Evolutionary conservation across 92 coral and sea anemone genomes (phyloP).

Genomic region (Porites cylindrica): DNA sequence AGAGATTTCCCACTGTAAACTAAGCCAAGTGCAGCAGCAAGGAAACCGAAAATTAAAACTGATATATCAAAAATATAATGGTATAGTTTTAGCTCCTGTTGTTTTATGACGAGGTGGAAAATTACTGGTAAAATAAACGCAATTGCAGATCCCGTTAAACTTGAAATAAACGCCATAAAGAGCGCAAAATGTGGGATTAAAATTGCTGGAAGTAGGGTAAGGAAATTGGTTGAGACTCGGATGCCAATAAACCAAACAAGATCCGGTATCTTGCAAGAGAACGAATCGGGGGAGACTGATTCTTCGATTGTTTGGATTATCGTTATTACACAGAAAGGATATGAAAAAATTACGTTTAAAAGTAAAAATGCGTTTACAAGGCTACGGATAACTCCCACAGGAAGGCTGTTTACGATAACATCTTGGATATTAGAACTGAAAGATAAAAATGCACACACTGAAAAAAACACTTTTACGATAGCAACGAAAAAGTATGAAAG

Average conservation of each 20-base stretch:
- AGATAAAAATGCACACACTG: constrained; percentile 58
- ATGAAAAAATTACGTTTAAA: constrained; percentile 59
- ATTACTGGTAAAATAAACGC: constrained; percentile 66
- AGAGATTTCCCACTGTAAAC: constrained; percentile 35
- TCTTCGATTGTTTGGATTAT: constrained; percentile 47
- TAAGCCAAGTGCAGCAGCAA: constrained; percentile 51
- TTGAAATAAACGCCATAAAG: constrained; percentile 62
- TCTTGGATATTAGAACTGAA: constrained; percentile 54
- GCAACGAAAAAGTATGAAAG: constrained; percentile 46
- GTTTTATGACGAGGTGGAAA: constrained; percentile 64
- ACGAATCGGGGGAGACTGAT: constrained; percentile 46
- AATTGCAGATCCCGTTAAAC: constrained; percentile 61
- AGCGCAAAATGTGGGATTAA: constrained; percentile 66
- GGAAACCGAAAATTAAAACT: constrained; percentile 44
- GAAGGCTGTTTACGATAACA: constrained; percentile 65
- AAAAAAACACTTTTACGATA: constrained; percentile 52
- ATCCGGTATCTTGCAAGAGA: constrained; percentile 19
- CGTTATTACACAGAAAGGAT: constrained; percentile 62
- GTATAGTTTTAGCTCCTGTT: constrained; percentile 36
- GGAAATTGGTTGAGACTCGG: constrained; percentile 49
- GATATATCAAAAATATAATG: constrained; percentile 45
- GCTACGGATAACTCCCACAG: constrained; percentile 38
- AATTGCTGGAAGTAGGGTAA: constrained; percentile 58
- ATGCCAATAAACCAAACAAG: constrained; percentile 52
- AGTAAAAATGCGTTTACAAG: constrained; percentile 45